Evolutionary conservation across 30 jellyfish, hydroid and myxozoan genomes (phyloP), one percentile per base, ranked within the genome.

Genomic region (Pelagia noctiluca): DNA sequence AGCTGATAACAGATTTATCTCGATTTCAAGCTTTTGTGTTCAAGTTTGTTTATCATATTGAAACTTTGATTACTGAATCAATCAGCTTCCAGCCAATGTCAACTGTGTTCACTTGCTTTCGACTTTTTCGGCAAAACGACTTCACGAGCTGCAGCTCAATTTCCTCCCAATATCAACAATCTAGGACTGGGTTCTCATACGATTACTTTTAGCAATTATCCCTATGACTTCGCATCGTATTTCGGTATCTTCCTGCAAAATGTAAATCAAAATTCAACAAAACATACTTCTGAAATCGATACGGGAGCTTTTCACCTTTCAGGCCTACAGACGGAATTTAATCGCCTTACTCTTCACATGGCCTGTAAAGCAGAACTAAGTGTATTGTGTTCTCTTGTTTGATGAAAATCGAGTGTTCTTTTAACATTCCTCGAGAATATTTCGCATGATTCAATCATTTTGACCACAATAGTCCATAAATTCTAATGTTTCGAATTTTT

Each of bases 321-420:
- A 69, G 90, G 90, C 90, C 90, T 80, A 80, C 23, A 66, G 33
- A 65, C 36, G 53, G 70, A 82, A 68, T 80, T 76, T 61, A 47
- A 66, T 82, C 28, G 74, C 85, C 54, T 60, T 71, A 30, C 76
- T 75, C 75, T 37, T 71, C 92, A 82, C 92, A 46, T 82, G 92
- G 85, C 84, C 65, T 70, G 63, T 37, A 52, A 82, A 68, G 92
- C 92, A 70, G 86, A 82, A 82, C 92, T 82, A 82, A 82, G 77
- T 19, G 86, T 82, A 82, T 82, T 82, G 75, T 82, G 64, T 54
- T 80, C 32, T 82, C 30, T 82, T 82, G 85, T 70, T 65, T 70
- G 57, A 50, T 50, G 63, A 33, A 57, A 47, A 75, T 66, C 74
- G 48, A 8, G 28, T 69, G 80, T 68, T 68, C 60, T 79, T 69